Percentiles rank a stretch among this genome's conserved stretches.
These are phyloP conservation scores for Eupithecia abbreviata DNA, from an alignment of 2,888 invertebrate species.

Conservation along the genomic window DNA sequence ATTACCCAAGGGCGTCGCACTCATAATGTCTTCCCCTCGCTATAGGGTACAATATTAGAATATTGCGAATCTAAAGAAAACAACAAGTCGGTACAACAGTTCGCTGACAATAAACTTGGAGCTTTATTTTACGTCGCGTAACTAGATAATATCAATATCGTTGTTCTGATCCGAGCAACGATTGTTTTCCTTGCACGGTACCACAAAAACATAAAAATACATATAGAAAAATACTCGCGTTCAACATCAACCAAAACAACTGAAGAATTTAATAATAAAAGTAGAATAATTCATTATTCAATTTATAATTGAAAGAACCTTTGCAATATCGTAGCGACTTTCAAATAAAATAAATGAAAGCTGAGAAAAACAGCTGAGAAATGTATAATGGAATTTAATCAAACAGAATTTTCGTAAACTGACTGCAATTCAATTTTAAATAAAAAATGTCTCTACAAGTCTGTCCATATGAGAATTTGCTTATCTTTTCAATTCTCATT, in stretches of 20 bases:
- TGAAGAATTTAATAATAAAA: background rate
- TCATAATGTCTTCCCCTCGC: constrained; percentile 17
- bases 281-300: background rate
- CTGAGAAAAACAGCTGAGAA: background rate
- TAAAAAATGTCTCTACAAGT: background rate
- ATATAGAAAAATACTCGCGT: background rate
- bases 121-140: background rate
- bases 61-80: constrained; percentile 14
- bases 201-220: background rate
- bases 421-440: background rate
- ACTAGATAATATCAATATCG: background rate
- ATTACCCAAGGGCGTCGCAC: constrained; percentile 20
- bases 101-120: background rate
- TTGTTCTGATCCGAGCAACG: background rate
- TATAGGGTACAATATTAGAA: constrained; percentile 9
- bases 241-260: background rate
- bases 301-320: background rate
- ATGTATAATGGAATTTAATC: background rate
- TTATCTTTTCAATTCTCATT: background rate
- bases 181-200: background rate
- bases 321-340: background rate
- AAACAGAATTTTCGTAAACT: background rate
- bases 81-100: constrained; percentile 4
- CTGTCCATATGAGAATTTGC: background rate
- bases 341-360: background rate